Percentiles rank a stretch among this genome's conserved stretches.
These are phyloP conservation scores for Dryomyza anilis DNA, from an alignment of 2,888 invertebrate genomes.

Conservation along the genomic window DNA sequence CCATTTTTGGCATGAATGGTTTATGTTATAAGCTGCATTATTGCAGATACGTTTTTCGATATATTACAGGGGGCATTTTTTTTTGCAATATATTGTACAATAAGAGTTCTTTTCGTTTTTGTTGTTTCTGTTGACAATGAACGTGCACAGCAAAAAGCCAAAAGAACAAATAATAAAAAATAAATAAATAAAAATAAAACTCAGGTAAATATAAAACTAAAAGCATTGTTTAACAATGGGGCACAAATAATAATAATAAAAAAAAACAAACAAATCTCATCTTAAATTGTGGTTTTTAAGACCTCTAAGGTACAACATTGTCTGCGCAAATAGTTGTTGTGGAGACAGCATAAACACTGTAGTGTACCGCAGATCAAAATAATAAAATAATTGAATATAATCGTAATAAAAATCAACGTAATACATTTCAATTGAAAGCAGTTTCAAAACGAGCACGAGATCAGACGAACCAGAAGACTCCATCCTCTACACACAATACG, in stretches of 20 bases:
- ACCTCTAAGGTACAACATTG: background rate
- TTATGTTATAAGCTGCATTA: constrained; percentile 12
- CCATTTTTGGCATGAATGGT: constrained; percentile 45
- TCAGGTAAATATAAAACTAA: too few relatives aligned
- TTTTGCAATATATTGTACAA: too few relatives aligned
- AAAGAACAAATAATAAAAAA: too few relatives aligned
- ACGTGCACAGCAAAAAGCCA: too few relatives aligned
- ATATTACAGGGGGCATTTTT: background rate
- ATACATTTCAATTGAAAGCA: background rate
- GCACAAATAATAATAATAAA: too few relatives aligned
- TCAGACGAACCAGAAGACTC: too few relatives aligned
- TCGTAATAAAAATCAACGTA: background rate
- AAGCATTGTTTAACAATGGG: too few relatives aligned
- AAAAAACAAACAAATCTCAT: too few relatives aligned
- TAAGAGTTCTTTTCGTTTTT: background rate
- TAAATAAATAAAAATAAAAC: too few relatives aligned
- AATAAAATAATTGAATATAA: constrained; percentile 3
- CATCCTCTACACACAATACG: too few relatives aligned
- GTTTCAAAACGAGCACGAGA: too few relatives aligned
- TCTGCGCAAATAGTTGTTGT: background rate
- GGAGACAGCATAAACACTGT: background rate
- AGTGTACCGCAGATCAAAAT: constrained; percentile 7
- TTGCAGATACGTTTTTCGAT: background rate
- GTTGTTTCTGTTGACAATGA: background rate
- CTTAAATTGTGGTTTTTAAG: too few relatives aligned